Base-by-base conservation (phyloP, 2,797 vertebrate species). In the Mormyrops attenuatus region DNA sequence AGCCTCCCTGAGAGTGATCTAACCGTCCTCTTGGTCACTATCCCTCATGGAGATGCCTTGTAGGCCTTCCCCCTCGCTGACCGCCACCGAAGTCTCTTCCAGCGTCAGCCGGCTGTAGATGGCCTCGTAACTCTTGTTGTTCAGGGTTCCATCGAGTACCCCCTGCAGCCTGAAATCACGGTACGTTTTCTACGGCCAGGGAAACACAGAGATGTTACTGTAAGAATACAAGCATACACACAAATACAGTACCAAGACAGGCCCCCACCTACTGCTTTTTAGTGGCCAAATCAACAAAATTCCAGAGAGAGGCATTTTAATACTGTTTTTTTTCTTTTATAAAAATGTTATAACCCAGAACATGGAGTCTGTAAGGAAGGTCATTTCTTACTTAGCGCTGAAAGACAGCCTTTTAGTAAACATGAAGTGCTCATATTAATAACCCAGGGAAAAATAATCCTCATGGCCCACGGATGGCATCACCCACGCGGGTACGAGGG, bases 41-140 rank as follows among this genome's bases (percentile, higher is more conserved):
- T 99, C 97, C 91, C 97, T 98, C 98, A 99, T 99, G 8, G 97
- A 97, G 93, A 99, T 96, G 86, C 98, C 98, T 93, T 97, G 97
- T 90, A 99, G 97, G 90, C 97, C 96, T 63, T 96, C 96, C 0
- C 96, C 95, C 5, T 97, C 95, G 0, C 97, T 97, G 47, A 98
- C 98, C 0, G 97, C 95, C 11, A 95, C 95, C 0, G 97, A 98
- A 90, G 98, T 97, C 80, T 99, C 98, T 93, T 99, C 98, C 26
- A 99, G 95, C 0, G 96, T 97, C 92, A 99, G 95, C 0, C 98
- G 97, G 92, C 96, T 98, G 95, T 97, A 97, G 89, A 99, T 89
- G 0, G 97, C 98, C 60, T 98, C 97, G 0, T 99, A 98, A 91
- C 96, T 98, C 93, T 98, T 97, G 91, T 94, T 97, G 96, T 98